These are phyloP conservation scores for Itoplectis maculator DNA, from an alignment of 2,888 invertebrate genomes.

Conservation along the genomic window DNA sequence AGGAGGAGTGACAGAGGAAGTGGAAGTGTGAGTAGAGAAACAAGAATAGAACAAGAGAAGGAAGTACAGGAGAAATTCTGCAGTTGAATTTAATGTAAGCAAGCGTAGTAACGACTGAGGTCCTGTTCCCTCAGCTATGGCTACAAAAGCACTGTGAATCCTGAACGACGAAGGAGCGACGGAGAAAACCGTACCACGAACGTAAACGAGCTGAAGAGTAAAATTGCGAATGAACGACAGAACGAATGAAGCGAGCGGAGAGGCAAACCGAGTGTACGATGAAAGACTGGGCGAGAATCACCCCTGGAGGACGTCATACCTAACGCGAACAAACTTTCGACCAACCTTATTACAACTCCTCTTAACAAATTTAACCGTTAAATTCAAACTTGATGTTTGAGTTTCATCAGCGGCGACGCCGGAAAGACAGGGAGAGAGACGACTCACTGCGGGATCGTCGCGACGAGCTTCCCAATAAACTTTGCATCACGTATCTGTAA, in stretches of 20 bases:
- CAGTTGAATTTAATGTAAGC: constrained; percentile 48
- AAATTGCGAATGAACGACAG: constrained; percentile 51
- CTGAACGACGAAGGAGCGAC: constrained; percentile 31
- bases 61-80: constrained; percentile 33
- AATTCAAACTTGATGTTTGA: constrained; percentile 80
- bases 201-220: constrained; percentile 25
- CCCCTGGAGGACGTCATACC: constrained; percentile 60
- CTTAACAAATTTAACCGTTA: constrained; percentile 81
- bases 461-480: constrained; percentile 59
- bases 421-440: constrained; percentile 22
- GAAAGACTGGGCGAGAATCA: constrained; percentile 64
- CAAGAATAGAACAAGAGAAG: constrained; percentile 11
- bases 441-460: constrained; percentile 41
- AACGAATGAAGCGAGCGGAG: constrained; percentile 53
- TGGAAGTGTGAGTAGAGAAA: not conserved
- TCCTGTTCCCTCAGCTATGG: constrained; percentile 7
- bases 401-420: constrained; percentile 71
- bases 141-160: constrained; percentile 30
- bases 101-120: constrained; percentile 41
- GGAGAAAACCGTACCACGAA: constrained; percentile 23
- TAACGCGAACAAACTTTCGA: constrained; percentile 76
- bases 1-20: constrained; percentile 18
- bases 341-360: constrained; percentile 80
- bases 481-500: constrained; percentile 48
- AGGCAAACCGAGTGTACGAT: constrained; percentile 57